Percentiles rank a stretch among this genome's conserved stretches.
Conservation (phyloP, 2,113 vertebrate species). For the Cryptomyrus ogoouensis region DNA sequence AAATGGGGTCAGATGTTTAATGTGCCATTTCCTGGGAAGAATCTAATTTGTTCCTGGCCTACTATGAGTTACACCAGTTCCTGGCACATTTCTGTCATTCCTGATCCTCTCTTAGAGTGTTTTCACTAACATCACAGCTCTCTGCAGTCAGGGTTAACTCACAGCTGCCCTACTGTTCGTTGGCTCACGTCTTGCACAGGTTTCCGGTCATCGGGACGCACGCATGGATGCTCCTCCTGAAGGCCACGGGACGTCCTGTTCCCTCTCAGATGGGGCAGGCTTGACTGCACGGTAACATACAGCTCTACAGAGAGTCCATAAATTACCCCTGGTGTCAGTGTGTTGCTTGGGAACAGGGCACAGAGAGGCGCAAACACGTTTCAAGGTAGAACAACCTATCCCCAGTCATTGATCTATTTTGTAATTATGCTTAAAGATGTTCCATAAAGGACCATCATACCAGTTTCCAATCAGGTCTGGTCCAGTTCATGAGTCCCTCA, state of each 20-base stretch:
- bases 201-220: background rate
- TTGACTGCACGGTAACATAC: background rate
- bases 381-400: background rate
- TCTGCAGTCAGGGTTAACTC: constrained; percentile 7
- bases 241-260: background rate
- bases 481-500: constrained; percentile 57
- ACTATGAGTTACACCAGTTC: constrained; percentile 9
- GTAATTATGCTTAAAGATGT: constrained; percentile 66
- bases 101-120: background rate
- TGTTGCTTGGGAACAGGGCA: background rate
- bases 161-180: background rate
- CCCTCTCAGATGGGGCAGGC: background rate
- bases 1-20: constrained; percentile 20
- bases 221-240: background rate
- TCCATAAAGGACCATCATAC: constrained; percentile 59
- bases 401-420: constrained; percentile 53
- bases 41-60: constrained; percentile 11
- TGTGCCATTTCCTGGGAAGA: constrained; percentile 15
- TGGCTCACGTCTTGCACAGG: background rate
- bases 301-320: background rate
- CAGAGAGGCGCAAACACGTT: background rate
- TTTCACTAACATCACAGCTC: background rate
- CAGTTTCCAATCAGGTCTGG: constrained; percentile 65
- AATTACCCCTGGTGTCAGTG: background rate
- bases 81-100: constrained; percentile 2